Evolutionary conservation across 2,797 vertebrate species (phyloP).

Genomic region (Enoplosus armatus): DNA sequence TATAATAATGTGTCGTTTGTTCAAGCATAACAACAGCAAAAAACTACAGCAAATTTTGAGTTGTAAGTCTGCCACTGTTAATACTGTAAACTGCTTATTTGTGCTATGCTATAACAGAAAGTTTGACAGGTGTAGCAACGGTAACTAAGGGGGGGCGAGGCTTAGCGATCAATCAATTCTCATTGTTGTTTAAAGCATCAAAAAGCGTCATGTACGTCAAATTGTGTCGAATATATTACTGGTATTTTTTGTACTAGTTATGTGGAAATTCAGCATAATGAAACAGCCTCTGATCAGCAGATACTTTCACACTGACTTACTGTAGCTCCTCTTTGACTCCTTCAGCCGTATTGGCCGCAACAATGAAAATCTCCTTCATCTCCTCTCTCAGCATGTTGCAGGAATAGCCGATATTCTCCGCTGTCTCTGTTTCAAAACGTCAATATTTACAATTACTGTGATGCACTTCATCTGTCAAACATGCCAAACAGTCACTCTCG

Average conservation of each 20-base stretch:
- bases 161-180: no score
- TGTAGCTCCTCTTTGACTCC: slow-evolving; percentile 88
- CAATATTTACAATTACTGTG: not conserved
- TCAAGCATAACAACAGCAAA: no score
- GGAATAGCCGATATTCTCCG: slow-evolving; percentile 95
- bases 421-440: slow-evolving; percentile 87
- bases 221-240: not conserved
- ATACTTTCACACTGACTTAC: slow-evolving; percentile 75
- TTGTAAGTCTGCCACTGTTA: no score
- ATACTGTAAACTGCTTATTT: no score
- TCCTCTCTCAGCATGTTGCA: slow-evolving; percentile 94
- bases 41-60: no score
- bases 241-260: not conserved
- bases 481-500: not conserved
- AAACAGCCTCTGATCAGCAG: not conserved
- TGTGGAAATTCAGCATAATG: not conserved
- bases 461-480: not conserved
- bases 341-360: slow-evolving; percentile 84
- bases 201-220: not conserved
- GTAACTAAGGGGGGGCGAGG: no score
- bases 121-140: no score
- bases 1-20: no score
- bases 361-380: slow-evolving; percentile 90
- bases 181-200: no score
- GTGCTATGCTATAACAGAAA: no score